Evolutionary conservation across 2,113 vertebrate genomes (phyloP), one percentile per base, ranked within the genome.

Genomic region (Pandion haliaetus): DNA sequence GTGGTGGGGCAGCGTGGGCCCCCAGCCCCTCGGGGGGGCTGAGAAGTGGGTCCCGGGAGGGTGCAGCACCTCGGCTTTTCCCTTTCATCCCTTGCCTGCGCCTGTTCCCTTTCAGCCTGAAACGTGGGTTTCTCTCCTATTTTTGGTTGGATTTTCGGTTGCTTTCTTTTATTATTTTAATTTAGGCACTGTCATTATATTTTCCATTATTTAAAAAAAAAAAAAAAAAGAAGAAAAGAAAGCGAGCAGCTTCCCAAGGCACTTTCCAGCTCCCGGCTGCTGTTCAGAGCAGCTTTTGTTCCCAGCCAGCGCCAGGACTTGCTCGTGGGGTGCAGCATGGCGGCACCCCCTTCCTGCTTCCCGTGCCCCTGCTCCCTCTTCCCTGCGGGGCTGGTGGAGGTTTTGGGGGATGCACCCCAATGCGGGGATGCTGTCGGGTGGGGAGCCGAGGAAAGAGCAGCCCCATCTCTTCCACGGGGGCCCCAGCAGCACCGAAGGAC

Each of bases 131-230:
- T 82, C 66, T 69, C 76, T 80, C 95, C 76, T 95, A 32, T 91
- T 95, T 81, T 2, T 49, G 17, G 77, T 14, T 58, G 66, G 81
- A 32, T 85, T 90, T 31, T 65, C 1, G 49, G 93, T 84, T 77
- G 92, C 58, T 74, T 62, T 9, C 88, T 88, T 93, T 73, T 74
- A 47, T 95, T 79, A 92, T 86, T 91, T 91, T 54, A 79, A 82
- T 82, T 91, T 84, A 71, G 59, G 74, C 49, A 20, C 92, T 57
- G 82, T 74, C 93, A 96, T 96, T 97, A 92, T 25, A 94, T 96
- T 97, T 97, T 96, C 96, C 95, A 92, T 94, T 83, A 93, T 95
- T 88, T 52, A 63, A 59, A 82, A 59, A 36, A 38, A 45, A n/a
- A 57, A 38, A 8, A 24, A 26, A 9, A 16, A 6, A 7, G 14